Evolutionary conservation across 2,113 vertebrate species (phyloP).

Genomic region (Larimichthys polyactis): DNA sequence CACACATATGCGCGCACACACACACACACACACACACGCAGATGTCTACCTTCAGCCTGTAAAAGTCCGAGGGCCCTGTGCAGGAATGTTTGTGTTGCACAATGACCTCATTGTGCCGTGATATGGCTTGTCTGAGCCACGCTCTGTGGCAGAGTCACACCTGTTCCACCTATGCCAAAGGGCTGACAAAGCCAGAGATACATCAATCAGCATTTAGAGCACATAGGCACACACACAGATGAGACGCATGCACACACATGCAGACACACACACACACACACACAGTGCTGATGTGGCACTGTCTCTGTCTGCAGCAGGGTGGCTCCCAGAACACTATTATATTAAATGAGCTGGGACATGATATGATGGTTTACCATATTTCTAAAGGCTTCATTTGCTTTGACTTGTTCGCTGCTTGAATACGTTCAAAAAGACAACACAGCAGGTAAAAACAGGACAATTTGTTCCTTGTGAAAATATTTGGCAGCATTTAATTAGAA

Average conservation of each 20-base stretch:
- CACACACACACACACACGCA: constrained; percentile 31
- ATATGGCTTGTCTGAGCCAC: constrained; percentile 82
- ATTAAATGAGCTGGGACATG: constrained; percentile 55
- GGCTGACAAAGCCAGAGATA: constrained; percentile 84
- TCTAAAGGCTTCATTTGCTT: constrained; percentile 52
- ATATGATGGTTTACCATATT: constrained; percentile 27
- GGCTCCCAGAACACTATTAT: constrained; percentile 54
- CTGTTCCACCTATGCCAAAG: constrained; percentile 89
- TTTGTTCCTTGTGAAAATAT: not conserved
- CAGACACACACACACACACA: constrained; percentile 39
- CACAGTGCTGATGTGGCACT: constrained; percentile 70
- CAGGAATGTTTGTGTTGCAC: constrained; percentile 85
- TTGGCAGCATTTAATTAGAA: not conserved
- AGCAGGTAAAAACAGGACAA: constrained; percentile 16
- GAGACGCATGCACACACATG: constrained; percentile 44
- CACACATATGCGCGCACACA: constrained; percentile 18
- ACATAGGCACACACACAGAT: constrained; percentile 48
- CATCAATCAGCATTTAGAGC: constrained; percentile 85
- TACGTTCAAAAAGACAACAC: constrained; percentile 11
- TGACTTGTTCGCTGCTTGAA: constrained; percentile 34
- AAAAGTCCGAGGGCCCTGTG: constrained; percentile 82
- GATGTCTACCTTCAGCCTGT: constrained; percentile 79
- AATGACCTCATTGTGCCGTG: constrained; percentile 87
- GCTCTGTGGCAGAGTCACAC: constrained; percentile 88
- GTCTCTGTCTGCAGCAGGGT: constrained; percentile 69